These are phyloP conservation scores for Thunnus albacares DNA, from an alignment of 2,797 vertebrate genomes.

Conservation along the genomic window DNA sequence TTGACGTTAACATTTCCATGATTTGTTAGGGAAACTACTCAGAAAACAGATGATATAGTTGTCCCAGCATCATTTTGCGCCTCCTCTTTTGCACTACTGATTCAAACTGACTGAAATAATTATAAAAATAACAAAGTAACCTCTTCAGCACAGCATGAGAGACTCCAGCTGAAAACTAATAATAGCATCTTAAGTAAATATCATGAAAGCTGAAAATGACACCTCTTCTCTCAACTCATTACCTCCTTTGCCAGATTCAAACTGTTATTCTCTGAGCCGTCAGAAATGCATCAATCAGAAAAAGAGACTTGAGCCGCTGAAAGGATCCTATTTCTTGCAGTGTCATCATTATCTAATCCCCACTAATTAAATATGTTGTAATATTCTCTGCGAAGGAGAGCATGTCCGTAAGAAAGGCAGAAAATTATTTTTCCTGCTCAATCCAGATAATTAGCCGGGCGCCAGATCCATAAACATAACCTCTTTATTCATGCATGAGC, in stretches of 20 bases:
- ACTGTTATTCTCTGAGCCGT: conserved; percentile 26
- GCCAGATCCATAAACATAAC: conserved; percentile 33
- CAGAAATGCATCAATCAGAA: conserved; percentile 31
- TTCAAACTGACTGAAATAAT: conserved; percentile 2
- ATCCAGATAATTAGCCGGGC: conserved; percentile 17
- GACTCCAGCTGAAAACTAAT: conserved; percentile 9
- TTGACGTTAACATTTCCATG: conserved; percentile 1
- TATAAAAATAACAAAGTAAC: not conserved
- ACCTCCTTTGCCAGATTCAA: conserved; percentile 25
- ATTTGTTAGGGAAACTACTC: not conserved
- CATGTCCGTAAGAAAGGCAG: not conserved
- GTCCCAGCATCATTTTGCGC: not conserved
- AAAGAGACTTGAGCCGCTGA: conserved; percentile 20
- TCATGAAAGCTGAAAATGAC: conserved; percentile 33
- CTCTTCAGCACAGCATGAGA: conserved; percentile 12
- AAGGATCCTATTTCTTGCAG: conserved; percentile 33
- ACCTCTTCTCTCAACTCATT: conserved; percentile 23
- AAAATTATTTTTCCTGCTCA: conserved; percentile 18
- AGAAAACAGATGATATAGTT: not conserved
- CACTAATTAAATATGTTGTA: conserved; percentile 26
- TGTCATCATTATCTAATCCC: conserved; percentile 36
- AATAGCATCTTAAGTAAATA: conserved; percentile 16
- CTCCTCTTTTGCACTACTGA: not conserved
- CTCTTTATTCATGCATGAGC: conserved; percentile 55
- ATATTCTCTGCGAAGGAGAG: not conserved